Conservation (phyloP, 2,888 invertebrate genomes). For the Diarsia mendica region DNA sequence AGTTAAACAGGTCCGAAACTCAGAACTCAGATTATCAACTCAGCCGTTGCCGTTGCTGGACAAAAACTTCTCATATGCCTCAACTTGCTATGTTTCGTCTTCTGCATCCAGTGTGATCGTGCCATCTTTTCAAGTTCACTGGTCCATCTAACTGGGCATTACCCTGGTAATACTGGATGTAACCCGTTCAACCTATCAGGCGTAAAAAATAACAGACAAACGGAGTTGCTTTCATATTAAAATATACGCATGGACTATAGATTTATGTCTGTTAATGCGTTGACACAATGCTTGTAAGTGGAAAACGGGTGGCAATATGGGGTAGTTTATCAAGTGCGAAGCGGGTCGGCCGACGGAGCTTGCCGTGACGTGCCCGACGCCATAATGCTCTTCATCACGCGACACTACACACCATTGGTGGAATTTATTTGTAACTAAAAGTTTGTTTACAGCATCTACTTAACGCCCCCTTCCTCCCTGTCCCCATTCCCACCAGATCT, state of each 20-base stretch:
- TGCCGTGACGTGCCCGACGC: constrained; percentile 79
- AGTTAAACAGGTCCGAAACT: not conserved
- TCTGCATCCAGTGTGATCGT: not conserved
- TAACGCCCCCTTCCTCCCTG: constrained; percentile 38
- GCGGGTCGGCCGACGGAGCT: constrained; percentile 76
- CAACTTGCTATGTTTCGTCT: not conserved
- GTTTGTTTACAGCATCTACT: constrained; percentile 65
- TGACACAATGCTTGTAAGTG: constrained; percentile 66
- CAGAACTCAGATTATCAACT: not conserved
- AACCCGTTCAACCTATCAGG: not conserved
- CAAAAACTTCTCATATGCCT: not conserved
- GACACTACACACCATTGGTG: constrained; percentile 79
- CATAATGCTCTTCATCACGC: constrained; percentile 85
- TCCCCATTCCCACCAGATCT: constrained; percentile 13
- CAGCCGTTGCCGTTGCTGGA: not conserved
- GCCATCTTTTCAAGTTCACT: not conserved
- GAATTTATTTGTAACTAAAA: constrained; percentile 74
- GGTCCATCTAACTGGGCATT: not conserved
- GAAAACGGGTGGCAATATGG: constrained; percentile 69
- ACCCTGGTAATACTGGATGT: not conserved
- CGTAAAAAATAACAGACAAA: not conserved
- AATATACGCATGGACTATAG: not conserved
- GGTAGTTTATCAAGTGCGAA: constrained; percentile 84
- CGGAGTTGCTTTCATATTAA: not conserved
- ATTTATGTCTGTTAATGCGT: constrained; percentile 48